phyloP scores from a whole-genome alignment of 53 echinoderm and acorn worm genomes.

The Apostichopus leukothele region DNA sequence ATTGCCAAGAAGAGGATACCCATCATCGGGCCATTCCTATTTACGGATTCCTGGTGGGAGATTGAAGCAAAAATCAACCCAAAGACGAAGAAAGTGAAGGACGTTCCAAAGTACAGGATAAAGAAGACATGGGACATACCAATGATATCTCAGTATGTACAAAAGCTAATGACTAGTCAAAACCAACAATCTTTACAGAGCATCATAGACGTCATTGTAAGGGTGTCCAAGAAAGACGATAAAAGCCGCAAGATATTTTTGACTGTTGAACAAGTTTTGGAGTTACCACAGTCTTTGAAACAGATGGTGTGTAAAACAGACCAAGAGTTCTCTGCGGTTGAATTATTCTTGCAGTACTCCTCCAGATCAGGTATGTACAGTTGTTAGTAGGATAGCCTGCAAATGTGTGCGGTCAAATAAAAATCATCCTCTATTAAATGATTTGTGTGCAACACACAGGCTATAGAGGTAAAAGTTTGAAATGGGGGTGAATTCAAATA shows the following conservation, averaged over 20 bases:
- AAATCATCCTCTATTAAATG: too few relatives aligned
- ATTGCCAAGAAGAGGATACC: neutral
- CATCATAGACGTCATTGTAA: neutral
- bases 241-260: neutral
- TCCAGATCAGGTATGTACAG: too few relatives aligned
- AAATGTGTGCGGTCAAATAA: too few relatives aligned
- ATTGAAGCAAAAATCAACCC: slow-evolving; percentile 10
- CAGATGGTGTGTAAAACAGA: neutral
- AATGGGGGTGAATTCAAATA: too few relatives aligned
- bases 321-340: too few relatives aligned
- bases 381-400: too few relatives aligned
- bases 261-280: slow-evolving; percentile 16
- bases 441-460: too few relatives aligned
- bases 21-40: slow-evolving; percentile 51
- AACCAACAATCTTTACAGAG: too few relatives aligned
- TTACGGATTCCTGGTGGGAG: slow-evolving; percentile 56
- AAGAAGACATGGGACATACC: neutral
- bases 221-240: neutral
- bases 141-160: neutral
- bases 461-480: too few relatives aligned
- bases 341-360: too few relatives aligned
- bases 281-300: neutral
- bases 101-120: slow-evolving; percentile 18
- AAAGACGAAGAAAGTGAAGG: slow-evolving; percentile 15
- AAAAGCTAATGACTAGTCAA: neutral